Evolutionary conservation across 1,140 invertebrate species (phyloP).

Genomic region (Drosophila erecta): DNA sequence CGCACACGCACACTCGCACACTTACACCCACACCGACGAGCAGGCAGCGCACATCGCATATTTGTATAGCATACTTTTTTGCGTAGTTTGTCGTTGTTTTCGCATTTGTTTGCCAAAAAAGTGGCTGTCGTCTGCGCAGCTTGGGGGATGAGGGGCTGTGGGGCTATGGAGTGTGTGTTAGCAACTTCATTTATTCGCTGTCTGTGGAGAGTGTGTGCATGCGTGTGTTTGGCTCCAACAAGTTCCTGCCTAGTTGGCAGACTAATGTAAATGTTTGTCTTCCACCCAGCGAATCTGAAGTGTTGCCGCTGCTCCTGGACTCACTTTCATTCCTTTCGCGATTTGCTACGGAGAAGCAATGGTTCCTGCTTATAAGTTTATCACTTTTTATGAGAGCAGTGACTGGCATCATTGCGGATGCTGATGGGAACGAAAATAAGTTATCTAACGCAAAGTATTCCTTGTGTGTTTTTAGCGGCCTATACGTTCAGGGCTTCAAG

Average conservation of each 20-base stretch:
- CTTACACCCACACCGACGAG: constrained; percentile 9
- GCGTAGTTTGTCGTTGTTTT: constrained; percentile 75
- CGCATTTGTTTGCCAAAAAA: constrained; percentile 61
- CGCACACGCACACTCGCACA: constrained; percentile 43
- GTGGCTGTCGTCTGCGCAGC: constrained; percentile 3
- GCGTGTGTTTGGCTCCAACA: constrained; percentile 39
- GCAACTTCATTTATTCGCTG: constrained; percentile 52
- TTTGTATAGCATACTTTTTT: constrained; percentile 77
- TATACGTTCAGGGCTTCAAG: too few species aligned
- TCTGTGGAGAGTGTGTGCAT: neutral
- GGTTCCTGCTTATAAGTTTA: neutral
- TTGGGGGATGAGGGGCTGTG: neutral
- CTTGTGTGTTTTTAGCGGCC: neutral
- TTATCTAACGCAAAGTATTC: neutral
- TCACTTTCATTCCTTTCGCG: neutral
- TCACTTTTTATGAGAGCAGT: too few species aligned
- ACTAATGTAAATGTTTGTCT: constrained; percentile 57
- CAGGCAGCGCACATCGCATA: constrained; percentile 57
- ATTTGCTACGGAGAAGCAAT: neutral
- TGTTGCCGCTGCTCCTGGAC: neutral
- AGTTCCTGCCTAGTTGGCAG: constrained; percentile 35
- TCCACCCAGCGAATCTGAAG: constrained; percentile 5
- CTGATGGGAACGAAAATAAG: too few species aligned
- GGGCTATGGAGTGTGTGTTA: constrained; percentile 20
- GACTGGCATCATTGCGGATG: too few species aligned